These are phyloP conservation scores for Rhegmatorhina hoffmannsi DNA, from an alignment of 2,113 vertebrate genomes.

Conservation along the genomic window DNA sequence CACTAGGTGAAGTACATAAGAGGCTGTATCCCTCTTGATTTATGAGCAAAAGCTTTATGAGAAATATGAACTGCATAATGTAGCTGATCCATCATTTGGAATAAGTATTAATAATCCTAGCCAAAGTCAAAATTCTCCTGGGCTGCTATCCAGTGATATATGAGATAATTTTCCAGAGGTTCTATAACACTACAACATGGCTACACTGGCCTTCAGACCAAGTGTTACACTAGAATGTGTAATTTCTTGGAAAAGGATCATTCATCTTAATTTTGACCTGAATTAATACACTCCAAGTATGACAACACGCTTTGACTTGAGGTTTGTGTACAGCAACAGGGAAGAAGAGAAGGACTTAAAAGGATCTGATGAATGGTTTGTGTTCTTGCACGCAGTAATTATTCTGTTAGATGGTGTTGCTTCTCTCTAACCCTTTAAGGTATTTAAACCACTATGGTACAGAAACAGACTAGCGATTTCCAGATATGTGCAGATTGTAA, in stretches of 20 bases:
- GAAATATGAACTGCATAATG: conserved; percentile 36
- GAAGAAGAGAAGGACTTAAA: neutral
- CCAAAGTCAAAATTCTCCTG: conserved; percentile 35
- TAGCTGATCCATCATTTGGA: conserved; percentile 19
- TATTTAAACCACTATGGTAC: neutral
- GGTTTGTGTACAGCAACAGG: neutral
- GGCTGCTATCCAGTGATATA: neutral
- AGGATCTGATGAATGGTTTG: neutral
- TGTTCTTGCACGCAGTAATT: neutral
- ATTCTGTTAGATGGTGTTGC: neutral
- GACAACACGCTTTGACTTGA: neutral
- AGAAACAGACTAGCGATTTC: neutral
- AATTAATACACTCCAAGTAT: conserved; percentile 15
- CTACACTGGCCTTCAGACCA: conserved; percentile 2
- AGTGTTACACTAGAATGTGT: neutral
- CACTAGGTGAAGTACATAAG: conserved; percentile 2
- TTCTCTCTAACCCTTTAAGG: neutral
- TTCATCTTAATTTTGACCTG: conserved; percentile 54
- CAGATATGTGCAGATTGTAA: neutral
- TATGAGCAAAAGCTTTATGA: conserved; percentile 36
- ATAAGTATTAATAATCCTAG: conserved; percentile 13
- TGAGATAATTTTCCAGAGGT: neutral
- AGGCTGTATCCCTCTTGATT: conserved; percentile 8
- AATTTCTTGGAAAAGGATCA: neutral
- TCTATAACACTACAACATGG: neutral